Conservation (phyloP, 2,113 vertebrate genomes). For the Gymnobelideus leadbeateri region DNA sequence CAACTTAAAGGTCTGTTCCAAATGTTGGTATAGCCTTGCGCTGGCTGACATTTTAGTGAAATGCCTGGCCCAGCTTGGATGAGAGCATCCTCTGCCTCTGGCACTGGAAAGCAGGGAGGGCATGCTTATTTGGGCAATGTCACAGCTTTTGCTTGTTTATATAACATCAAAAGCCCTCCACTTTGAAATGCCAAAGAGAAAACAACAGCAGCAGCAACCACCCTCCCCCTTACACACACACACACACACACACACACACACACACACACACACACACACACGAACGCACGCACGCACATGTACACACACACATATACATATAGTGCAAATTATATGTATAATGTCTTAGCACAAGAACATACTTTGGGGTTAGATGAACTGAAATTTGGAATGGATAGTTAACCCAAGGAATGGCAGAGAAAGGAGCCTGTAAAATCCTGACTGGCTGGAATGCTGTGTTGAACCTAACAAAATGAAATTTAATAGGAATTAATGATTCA, state of each 20-base stretch:
- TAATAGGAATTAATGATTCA: neutral
- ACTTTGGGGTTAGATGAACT: neutral
- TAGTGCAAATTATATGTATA: neutral
- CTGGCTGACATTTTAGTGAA: constrained; percentile 1
- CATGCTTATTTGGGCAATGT: neutral
- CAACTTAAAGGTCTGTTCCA: neutral
- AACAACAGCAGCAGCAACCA: neutral
- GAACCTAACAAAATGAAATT: neutral
- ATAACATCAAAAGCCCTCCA: neutral
- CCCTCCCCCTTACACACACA: neutral
- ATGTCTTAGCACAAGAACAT: neutral
- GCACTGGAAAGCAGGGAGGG: neutral
- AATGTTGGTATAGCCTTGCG: neutral
- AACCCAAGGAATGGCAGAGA: neutral
- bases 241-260: neutral
- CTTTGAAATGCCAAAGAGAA: neutral
- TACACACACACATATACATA: too few species aligned
- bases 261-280: neutral
- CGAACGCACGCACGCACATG: neutral
- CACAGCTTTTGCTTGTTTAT: neutral
- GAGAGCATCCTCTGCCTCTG: neutral
- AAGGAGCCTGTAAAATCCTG: neutral
- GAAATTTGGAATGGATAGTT: neutral
- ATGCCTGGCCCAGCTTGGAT: neutral
- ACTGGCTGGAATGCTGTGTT: neutral